Percentiles rank a stretch among this genome's conserved stretches.
Evolutionary conservation across 2,113 vertebrate species (phyloP).

Genomic region (Pipra filicauda): DNA sequence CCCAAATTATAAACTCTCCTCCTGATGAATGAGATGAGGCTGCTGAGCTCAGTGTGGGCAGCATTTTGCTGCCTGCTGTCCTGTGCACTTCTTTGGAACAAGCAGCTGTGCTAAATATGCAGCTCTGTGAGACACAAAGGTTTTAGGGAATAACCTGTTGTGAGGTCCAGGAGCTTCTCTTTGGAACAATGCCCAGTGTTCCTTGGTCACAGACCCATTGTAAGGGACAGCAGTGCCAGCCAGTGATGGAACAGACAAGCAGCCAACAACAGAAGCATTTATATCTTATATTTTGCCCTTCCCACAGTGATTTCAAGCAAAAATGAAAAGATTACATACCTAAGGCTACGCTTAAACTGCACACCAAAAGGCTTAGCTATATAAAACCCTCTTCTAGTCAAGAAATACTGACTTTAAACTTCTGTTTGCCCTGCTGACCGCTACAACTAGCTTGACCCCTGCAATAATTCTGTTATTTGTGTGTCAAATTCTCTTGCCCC

Average conservation of each 20-base stretch:
- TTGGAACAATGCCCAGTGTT: neutral
- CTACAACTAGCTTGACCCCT: neutral
- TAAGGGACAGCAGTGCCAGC: neutral
- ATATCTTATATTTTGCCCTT: neutral
- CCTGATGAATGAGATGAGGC: neutral
- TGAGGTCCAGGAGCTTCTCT: neutral
- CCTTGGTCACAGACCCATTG: neutral
- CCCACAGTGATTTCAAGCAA: neutral
- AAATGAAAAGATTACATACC: neutral
- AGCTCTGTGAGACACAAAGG: neutral
- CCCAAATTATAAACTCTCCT: neutral
- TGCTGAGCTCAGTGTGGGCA: neutral
- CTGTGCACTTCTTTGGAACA: neutral
- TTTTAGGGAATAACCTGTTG: neutral
- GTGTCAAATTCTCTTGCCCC: neutral
- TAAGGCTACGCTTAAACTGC: neutral
- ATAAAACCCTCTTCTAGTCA: neutral
- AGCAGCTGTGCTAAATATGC: neutral
- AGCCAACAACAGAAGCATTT: neutral
- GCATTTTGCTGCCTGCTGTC: neutral
- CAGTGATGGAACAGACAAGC: neutral
- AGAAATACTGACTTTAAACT: neutral
- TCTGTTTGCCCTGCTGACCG: neutral
- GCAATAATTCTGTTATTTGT: neutral
- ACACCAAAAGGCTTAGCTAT: neutral